phyloP scores from a whole-genome alignment of 2,113 vertebrate genomes.

The Leptocoma aspasia region DNA sequence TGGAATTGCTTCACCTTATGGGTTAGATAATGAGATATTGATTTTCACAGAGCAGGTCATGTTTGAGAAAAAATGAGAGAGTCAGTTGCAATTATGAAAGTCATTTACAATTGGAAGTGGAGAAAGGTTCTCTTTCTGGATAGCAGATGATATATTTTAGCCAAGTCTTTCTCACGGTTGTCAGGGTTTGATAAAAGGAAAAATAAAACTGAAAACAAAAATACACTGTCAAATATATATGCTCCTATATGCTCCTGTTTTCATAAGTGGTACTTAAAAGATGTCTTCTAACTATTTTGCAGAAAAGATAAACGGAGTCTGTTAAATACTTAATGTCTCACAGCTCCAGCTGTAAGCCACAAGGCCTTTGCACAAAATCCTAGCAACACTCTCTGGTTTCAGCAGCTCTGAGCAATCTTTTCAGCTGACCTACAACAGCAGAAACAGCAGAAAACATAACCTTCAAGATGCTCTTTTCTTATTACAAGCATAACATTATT shows the following conservation, averaged over 20 bases:
- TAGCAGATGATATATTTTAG: background rate
- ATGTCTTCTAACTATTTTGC: background rate
- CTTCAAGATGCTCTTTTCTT: background rate
- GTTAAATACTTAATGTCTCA: background rate
- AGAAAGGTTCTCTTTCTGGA: background rate
- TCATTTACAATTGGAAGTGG: background rate
- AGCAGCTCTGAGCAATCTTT: background rate
- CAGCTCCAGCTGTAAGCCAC: background rate
- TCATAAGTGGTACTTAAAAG: background rate
- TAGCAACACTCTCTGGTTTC: background rate
- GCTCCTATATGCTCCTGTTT: background rate
- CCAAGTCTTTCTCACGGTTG: background rate
- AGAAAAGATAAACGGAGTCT: background rate
- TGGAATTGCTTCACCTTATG: constrained; percentile 9
- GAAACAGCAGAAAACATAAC: constrained; percentile 2
- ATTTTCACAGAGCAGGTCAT: constrained; percentile 2
- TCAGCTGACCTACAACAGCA: background rate
- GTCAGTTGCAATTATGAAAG: background rate
- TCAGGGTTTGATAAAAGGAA: background rate
- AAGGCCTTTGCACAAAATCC: background rate
- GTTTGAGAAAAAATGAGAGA: background rate
- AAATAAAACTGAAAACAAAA: background rate
- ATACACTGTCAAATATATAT: background rate
- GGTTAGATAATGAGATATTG: constrained; percentile 38
- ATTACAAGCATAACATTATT: background rate